Percentiles rank a stretch among this genome's conserved stretches.
phyloP scores from a whole-genome alignment of 2,888 invertebrate genomes.

The Pterobdella sp. region DNA sequence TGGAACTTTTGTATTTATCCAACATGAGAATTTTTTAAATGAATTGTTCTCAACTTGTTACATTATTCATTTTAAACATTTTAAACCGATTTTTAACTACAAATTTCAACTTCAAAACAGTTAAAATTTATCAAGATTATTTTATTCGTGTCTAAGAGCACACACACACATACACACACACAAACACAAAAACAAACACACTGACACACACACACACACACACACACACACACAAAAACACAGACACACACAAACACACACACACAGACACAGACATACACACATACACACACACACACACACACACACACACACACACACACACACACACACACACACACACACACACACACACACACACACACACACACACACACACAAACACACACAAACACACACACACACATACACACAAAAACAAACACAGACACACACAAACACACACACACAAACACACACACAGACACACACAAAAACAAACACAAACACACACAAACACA shows the following conservation, averaged over 20 bases:
- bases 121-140: too few species aligned
- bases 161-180: constrained; percentile 16
- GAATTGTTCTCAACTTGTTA: too few species aligned
- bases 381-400: not conserved
- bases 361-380: constrained; percentile 9
- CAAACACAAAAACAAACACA: constrained; percentile 10
- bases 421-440: constrained; percentile 13
- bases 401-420: not conserved
- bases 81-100: too few species aligned
- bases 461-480: constrained; percentile 13
- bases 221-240: constrained; percentile 13
- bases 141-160: not conserved
- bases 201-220: constrained; percentile 9
- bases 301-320: constrained; percentile 29
- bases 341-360: constrained; percentile 23
- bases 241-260: constrained; percentile 24
- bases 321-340: constrained; percentile 24
- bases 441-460: constrained; percentile 16
- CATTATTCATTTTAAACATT: too few species aligned
- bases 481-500: constrained; percentile 17
- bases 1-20: too few species aligned
- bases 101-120: too few species aligned
- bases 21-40: too few species aligned
- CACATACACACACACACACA: constrained; percentile 27
- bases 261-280: constrained; percentile 26